These are phyloP conservation scores for Phainopepla nitens DNA, from an alignment of 2,113 vertebrate species.

Conservation along the genomic window DNA sequence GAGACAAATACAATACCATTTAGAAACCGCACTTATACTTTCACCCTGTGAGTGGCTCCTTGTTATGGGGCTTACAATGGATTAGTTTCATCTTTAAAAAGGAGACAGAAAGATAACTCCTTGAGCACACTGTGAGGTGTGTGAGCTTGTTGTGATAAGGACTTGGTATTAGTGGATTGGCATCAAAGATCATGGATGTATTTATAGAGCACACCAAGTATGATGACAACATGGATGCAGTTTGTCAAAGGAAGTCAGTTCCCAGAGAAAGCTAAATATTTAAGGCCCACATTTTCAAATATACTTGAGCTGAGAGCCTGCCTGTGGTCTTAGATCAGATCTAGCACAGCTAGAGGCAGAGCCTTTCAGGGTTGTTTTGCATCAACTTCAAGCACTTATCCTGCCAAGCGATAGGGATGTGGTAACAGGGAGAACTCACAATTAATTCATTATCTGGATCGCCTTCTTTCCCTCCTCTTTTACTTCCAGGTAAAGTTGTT, in stretches of 20 bases:
- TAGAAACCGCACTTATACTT: neutral
- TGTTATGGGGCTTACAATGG: constrained; percentile 11
- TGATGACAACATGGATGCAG: neutral
- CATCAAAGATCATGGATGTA: neutral
- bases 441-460: neutral
- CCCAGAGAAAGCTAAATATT: neutral
- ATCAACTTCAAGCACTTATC: neutral
- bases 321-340: neutral
- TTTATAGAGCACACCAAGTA: neutral
- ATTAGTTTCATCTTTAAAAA: neutral
- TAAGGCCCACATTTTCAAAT: neutral
- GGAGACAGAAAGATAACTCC: neutral
- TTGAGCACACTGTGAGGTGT: neutral
- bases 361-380: neutral
- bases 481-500: neutral
- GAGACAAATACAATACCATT: neutral
- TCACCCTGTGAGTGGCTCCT: neutral
- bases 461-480: neutral
- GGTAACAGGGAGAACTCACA: neutral
- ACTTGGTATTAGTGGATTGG: neutral
- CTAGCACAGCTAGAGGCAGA: neutral
- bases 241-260: neutral
- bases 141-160: constrained; percentile 11
- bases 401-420: neutral
- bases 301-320: neutral